Evolutionary conservation across 2,113 vertebrate genomes (phyloP).

Genomic region (Cochlearius cochlearius): DNA sequence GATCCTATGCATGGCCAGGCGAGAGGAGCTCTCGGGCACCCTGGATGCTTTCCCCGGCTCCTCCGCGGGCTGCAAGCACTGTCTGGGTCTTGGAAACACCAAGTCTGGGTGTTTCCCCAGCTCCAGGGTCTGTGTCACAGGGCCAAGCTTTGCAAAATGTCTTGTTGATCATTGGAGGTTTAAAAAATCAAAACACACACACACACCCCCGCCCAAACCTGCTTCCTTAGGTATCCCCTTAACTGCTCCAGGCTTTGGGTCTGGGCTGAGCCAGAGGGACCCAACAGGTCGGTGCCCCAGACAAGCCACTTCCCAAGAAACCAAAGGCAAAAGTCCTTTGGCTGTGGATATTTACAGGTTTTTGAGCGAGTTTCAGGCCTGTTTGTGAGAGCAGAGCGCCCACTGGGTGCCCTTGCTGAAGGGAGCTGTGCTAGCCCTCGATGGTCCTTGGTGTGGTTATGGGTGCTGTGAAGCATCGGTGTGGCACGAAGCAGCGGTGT

Average conservation of each 20-base stretch:
- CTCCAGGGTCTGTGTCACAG: neutral
- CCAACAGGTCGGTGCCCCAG: neutral
- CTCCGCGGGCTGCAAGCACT: fast-evolving
- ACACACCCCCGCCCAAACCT: too few relatives aligned
- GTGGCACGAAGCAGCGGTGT: fast-evolving
- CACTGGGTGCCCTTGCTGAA: neutral
- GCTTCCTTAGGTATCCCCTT: neutral
- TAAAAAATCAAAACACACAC: neutral
- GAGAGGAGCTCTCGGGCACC: neutral
- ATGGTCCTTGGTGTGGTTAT: fast-evolving
- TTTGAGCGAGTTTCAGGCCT: neutral
- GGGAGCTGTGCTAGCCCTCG: neutral
- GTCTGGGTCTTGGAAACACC: neutral
- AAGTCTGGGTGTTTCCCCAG: neutral
- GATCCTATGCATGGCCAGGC: neutral
- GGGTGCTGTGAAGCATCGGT: fast-evolving
- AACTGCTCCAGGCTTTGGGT: neutral
- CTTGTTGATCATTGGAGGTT: neutral
- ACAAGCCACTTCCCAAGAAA: neutral
- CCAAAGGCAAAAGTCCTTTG: neutral
- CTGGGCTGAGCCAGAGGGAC: neutral
- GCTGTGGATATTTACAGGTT: neutral
- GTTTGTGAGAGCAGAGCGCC: neutral
- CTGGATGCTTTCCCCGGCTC: too few relatives aligned
- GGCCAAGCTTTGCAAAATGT: neutral